Evolutionary conservation across 2,888 invertebrate genomes (phyloP).

Genomic region (Eupithecia centaureata): DNA sequence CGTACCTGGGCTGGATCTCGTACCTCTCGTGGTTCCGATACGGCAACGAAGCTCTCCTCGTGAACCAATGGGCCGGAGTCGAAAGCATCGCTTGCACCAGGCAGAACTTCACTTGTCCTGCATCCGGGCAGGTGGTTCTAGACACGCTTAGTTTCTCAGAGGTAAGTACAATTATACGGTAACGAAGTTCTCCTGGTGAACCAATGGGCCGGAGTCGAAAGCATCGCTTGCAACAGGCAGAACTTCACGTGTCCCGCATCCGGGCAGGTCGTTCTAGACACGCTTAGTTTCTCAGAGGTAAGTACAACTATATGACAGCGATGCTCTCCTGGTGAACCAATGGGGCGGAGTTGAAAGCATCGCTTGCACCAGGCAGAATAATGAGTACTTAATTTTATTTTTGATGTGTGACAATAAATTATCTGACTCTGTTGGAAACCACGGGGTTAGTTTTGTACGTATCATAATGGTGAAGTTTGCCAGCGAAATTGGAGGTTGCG

Average conservation of each 20-base stretch:
- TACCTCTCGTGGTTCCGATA: slow-evolving; percentile 97
- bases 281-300: slow-evolving; percentile 90
- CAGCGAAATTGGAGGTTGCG: no score
- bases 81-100: slow-evolving; percentile 89
- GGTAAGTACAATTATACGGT: slow-evolving; percentile 84
- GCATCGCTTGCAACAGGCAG: slow-evolving; percentile 89
- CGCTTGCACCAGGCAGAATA: slow-evolving; percentile 87
- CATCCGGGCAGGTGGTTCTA: slow-evolving; percentile 90
- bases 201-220: slow-evolving; percentile 92
- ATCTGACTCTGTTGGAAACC: no score
- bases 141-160: slow-evolving; percentile 90
- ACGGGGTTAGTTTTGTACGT: no score
- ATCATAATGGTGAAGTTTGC: no score
- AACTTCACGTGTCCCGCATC: slow-evolving; percentile 91
- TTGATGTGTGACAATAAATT: no score
- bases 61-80: slow-evolving; percentile 95
- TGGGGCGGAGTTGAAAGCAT: slow-evolving; percentile 92
- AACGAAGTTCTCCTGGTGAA: slow-evolving; percentile 95
- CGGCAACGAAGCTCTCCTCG: slow-evolving; percentile 93
- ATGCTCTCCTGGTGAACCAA: slow-evolving; percentile 94
- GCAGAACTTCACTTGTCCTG: slow-evolving; percentile 90
- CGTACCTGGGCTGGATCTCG: slow-evolving; percentile 93
- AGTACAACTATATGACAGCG: slow-evolving; percentile 88
- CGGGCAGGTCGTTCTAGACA: slow-evolving; percentile 90
- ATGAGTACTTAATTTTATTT: no score